These are phyloP conservation scores for Thaleichthys pacificus DNA, from an alignment of 2,797 vertebrate genomes.

Conservation along the genomic window DNA sequence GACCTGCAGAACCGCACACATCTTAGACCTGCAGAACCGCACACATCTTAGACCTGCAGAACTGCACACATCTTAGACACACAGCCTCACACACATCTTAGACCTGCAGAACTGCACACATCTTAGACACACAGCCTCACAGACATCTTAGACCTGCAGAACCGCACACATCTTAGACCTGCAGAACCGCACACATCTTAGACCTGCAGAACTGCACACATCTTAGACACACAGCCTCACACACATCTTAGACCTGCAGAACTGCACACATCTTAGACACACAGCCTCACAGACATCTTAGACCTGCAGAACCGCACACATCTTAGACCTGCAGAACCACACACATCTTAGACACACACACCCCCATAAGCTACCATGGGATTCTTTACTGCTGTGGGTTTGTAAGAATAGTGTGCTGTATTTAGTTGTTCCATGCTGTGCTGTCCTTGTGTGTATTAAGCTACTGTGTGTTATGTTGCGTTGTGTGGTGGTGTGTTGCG, in stretches of 20 bases:
- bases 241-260: slow-evolving; percentile 29
- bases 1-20: slow-evolving; percentile 19
- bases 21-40: slow-evolving; percentile 35
- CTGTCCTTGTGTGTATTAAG: too few relatives aligned
- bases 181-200: slow-evolving; percentile 26
- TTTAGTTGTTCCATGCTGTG: too few relatives aligned
- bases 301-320: slow-evolving; percentile 32
- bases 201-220: slow-evolving; percentile 32
- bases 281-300: slow-evolving; percentile 27
- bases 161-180: slow-evolving; percentile 31
- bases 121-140: slow-evolving; percentile 14
- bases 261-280: slow-evolving; percentile 31
- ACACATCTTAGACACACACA: not conserved
- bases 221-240: slow-evolving; percentile 15
- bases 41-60: slow-evolving; percentile 20
- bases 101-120: slow-evolving; percentile 32
- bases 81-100: slow-evolving; percentile 33
- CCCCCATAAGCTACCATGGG: slow-evolving; percentile 3
- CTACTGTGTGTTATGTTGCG: not conserved
- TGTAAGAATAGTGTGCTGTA: too few relatives aligned
- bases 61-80: slow-evolving; percentile 34
- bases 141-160: slow-evolving; percentile 29
- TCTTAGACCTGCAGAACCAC: slow-evolving; percentile 20
- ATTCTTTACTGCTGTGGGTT: not conserved
- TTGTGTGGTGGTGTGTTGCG: slow-evolving; percentile 27